These are phyloP conservation scores for Propithecus perrieri DNA, from an alignment of 2,797 vertebrate genomes.

Conservation along the genomic window DNA sequence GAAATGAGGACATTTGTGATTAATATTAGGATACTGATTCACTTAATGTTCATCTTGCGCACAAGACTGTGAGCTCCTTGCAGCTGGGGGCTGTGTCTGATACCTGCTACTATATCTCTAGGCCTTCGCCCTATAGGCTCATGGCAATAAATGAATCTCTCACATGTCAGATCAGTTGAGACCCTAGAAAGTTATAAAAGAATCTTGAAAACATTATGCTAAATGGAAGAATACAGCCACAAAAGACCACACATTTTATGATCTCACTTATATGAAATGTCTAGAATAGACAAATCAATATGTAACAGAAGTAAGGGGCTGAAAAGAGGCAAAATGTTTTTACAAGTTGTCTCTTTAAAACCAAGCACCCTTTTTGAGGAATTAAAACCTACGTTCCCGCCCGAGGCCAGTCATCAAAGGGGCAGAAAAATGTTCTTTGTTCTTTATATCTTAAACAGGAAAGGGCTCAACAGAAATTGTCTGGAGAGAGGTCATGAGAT, in stretches of 20 bases:
- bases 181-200: background rate
- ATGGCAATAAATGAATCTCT: background rate
- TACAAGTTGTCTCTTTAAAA: no score
- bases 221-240: background rate
- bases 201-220: background rate
- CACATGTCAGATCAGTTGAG: background rate
- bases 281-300: background rate
- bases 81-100: no score
- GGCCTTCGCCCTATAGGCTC: background rate
- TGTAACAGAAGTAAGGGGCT: no score
- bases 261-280: background rate
- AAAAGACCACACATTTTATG: background rate
- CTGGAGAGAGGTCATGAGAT: no score
- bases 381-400: no score
- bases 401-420: no score
- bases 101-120: background rate
- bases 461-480: no score
- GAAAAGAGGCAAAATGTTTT: no score
- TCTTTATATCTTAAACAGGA: no score
- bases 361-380: no score
- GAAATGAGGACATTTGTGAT: background rate
- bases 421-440: no score
- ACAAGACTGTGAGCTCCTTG: background rate
- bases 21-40: background rate
- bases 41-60: background rate